Percentiles rank a stretch among this genome's conserved stretches.
phyloP scores from a whole-genome alignment of 2,797 vertebrate species.

The Sebastes matsubarae region DNA sequence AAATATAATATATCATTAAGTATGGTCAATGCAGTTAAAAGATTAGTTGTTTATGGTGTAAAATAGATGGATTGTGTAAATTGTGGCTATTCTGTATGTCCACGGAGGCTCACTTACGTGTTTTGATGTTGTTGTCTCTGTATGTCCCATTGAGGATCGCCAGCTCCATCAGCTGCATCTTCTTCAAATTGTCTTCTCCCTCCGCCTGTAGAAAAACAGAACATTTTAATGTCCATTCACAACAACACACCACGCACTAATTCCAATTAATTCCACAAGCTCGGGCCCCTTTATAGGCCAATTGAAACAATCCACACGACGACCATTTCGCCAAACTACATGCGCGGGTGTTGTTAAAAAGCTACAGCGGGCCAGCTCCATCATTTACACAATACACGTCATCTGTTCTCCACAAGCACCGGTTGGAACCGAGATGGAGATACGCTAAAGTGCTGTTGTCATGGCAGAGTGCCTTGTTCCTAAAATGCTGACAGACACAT shows the following conservation, averaged over 20 bases:
- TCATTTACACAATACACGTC: constrained; percentile 30
- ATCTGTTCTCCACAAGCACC: constrained; percentile 36
- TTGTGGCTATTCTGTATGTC: not conserved
- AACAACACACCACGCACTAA: not conserved
- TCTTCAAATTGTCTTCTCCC: constrained; percentile 89
- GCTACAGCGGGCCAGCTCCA: constrained; percentile 4
- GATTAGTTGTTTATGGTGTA: constrained; percentile 24
- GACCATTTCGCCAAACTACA: constrained; percentile 4
- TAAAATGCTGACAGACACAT: constrained; percentile 73
- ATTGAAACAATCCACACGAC: constrained; percentile 20
- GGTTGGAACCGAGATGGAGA: constrained; percentile 44
- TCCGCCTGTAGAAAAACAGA: constrained; percentile 76
- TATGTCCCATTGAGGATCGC: constrained; percentile 89
- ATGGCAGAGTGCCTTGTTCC: constrained; percentile 60
- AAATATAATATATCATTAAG: not conserved
- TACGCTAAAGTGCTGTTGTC: constrained; percentile 62
- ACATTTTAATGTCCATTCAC: constrained; percentile 15
- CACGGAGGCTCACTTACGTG: constrained; percentile 76
- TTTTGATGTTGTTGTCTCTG: constrained; percentile 88
- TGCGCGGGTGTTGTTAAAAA: constrained; percentile 18
- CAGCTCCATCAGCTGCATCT: constrained; percentile 89
- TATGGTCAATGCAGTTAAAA: constrained; percentile 17
- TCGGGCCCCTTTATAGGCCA: constrained; percentile 15
- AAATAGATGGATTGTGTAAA: not conserved
- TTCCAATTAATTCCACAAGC: constrained; percentile 5